A percentile compares a stretch with the other conserved stretches of the same genome.
Conservation (phyloP, 2,797 vertebrate species). For the Pseudochaenichthys georgianus region DNA sequence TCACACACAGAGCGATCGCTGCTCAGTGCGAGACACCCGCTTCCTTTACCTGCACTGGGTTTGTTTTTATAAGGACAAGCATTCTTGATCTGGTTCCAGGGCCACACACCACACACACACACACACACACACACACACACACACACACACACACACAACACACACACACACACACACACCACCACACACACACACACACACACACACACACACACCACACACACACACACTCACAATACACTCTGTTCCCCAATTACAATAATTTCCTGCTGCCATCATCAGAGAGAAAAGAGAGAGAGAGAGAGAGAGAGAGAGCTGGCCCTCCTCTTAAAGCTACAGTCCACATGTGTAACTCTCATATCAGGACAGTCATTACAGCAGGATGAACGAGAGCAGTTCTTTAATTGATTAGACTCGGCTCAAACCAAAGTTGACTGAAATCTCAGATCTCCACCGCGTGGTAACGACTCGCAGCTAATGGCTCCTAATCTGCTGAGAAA, state of each 20-base stretch:
- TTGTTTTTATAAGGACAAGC: conserved; percentile 61
- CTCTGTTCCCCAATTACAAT: conserved; percentile 1
- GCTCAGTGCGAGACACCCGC: background rate
- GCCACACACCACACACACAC: conserved; percentile 32
- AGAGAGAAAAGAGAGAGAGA: no score
- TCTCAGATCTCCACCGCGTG: conserved; percentile 48
- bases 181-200: no score
- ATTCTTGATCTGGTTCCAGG: conserved; percentile 75
- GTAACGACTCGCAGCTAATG: conserved; percentile 65
- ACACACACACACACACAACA: no score
- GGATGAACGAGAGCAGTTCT: background rate
- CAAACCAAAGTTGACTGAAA: background rate
- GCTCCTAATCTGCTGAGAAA: conserved; percentile 68
- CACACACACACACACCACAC: conserved; percentile 67
- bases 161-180: no score
- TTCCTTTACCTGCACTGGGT: conserved; percentile 1
- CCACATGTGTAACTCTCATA: no score
- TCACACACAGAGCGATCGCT: background rate
- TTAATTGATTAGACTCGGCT: background rate
- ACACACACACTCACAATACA: conserved; percentile 74
- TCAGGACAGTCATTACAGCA: background rate
- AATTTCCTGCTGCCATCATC: conserved; percentile 41
- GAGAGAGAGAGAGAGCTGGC: no score
- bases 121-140: no score
- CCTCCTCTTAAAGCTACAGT: conserved; percentile 45